These are phyloP conservation scores for Phortica magna DNA, from an alignment of 2,888 invertebrate species.

Conservation along the genomic window DNA sequence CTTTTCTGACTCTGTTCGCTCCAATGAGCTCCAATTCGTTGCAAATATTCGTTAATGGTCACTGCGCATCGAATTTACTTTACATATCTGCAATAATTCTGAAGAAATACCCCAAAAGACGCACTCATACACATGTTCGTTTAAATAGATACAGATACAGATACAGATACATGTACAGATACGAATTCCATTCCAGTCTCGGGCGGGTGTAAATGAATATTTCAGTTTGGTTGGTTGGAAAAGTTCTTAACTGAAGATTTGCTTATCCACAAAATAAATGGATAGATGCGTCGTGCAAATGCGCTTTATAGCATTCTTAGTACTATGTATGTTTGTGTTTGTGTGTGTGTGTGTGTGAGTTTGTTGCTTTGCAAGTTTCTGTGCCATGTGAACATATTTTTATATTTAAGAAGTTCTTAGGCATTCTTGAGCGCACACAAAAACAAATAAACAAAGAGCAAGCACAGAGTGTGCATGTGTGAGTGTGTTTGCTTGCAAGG, in stretches of 20 bases:
- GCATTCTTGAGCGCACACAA: slow-evolving; percentile 76
- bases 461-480: slow-evolving; percentile 36
- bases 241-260: slow-evolving; percentile 21
- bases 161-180: background rate
- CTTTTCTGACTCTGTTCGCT: slow-evolving; percentile 10
- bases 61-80: slow-evolving; percentile 55
- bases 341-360: slow-evolving; percentile 40
- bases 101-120: slow-evolving; percentile 9
- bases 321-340: slow-evolving; percentile 12
- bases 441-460: slow-evolving; percentile 74
- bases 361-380: slow-evolving; percentile 47
- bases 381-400: slow-evolving; percentile 59
- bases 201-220: slow-evolving; percentile 26
- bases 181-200: slow-evolving; percentile 42
- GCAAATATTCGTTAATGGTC: slow-evolving; percentile 68
- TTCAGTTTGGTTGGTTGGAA: background rate
- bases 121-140: slow-evolving; percentile 9
- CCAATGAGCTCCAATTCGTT: slow-evolving; percentile 16
- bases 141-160: background rate
- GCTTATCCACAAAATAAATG: slow-evolving; percentile 50
- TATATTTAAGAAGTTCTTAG: slow-evolving; percentile 76
- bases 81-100: slow-evolving; percentile 32
- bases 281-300: slow-evolving; percentile 35
- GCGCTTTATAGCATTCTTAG: slow-evolving; percentile 36
- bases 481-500: slow-evolving; percentile 5